Percentiles rank a stretch among this genome's conserved stretches.
Evolutionary conservation across 2,888 invertebrate species (phyloP).

Genomic region (Brachypalpus laphriformis): DNA sequence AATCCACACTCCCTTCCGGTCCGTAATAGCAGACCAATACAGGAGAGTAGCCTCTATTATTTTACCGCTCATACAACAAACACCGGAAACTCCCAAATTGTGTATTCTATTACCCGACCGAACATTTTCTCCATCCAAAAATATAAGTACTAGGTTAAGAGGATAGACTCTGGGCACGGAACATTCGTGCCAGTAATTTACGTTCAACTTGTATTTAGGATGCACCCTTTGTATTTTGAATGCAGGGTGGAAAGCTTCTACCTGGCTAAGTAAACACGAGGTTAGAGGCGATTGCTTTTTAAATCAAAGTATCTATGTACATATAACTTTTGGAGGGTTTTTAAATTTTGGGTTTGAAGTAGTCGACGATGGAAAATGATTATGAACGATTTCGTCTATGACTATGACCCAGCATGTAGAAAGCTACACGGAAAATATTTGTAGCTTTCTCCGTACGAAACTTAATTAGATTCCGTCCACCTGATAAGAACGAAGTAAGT

Average conservation of each 20-base stretch:
- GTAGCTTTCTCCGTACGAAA: too few species aligned
- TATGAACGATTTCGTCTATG: too few species aligned
- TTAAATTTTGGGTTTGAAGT: background rate
- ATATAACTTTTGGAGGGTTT: background rate
- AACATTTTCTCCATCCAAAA: constrained; percentile 5
- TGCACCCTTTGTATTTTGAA: constrained; percentile 51
- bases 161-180: background rate
- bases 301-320: background rate
- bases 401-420: too few species aligned
- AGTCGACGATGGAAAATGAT: background rate
- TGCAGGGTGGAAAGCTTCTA: constrained; percentile 14
- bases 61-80: constrained; percentile 32
- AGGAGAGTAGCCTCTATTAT: constrained; percentile 21
- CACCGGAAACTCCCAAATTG: constrained; percentile 60
- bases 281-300: constrained; percentile 4
- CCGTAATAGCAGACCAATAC: constrained; percentile 41
- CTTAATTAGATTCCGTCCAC: too few species aligned
- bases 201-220: constrained; percentile 54
- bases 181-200: constrained; percentile 52
- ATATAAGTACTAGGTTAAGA: background rate
- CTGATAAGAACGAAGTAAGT: too few species aligned
- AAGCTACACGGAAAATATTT: too few species aligned
- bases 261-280: constrained; percentile 25
- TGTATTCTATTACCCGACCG: constrained; percentile 55
- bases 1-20: constrained; percentile 68